These are phyloP conservation scores for Drosophila cognata DNA, from an alignment of 2,888 invertebrate genomes.

Conservation along the genomic window DNA sequence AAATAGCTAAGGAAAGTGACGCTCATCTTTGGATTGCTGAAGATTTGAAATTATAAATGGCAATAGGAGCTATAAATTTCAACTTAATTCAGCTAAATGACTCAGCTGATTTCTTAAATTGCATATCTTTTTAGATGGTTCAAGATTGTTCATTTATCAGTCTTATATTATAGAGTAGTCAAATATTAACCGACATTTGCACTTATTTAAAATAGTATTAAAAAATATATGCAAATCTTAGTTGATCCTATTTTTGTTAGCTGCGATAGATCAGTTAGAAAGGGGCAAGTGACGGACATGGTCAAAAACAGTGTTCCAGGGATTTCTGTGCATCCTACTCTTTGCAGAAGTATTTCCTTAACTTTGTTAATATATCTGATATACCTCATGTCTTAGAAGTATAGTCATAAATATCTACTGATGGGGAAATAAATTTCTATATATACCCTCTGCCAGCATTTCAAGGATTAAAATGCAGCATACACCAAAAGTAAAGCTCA, in stretches of 20 bases:
- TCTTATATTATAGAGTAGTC: neutral
- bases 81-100: neutral
- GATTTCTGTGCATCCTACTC: neutral
- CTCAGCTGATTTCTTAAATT: neutral
- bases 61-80: neutral
- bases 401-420: neutral
- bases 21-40: neutral
- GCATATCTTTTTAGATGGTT: neutral
- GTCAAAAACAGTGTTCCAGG: neutral
- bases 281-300: too few relatives aligned
- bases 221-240: neutral
- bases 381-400: neutral
- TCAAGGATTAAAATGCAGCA: neutral
- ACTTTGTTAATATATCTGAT: neutral
- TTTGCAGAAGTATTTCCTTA: neutral
- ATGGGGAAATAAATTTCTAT: neutral
- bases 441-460: neutral
- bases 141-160: rapidly evolving
- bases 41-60: neutral
- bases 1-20: neutral
- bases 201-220: too few relatives aligned
- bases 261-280: neutral
- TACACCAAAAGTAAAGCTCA: slow-evolving; percentile 24
- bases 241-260: neutral
- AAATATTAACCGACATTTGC: too few relatives aligned